These are phyloP conservation scores for Lampris incognitus DNA, from an alignment of 2,113 vertebrate species.

Conservation along the genomic window DNA sequence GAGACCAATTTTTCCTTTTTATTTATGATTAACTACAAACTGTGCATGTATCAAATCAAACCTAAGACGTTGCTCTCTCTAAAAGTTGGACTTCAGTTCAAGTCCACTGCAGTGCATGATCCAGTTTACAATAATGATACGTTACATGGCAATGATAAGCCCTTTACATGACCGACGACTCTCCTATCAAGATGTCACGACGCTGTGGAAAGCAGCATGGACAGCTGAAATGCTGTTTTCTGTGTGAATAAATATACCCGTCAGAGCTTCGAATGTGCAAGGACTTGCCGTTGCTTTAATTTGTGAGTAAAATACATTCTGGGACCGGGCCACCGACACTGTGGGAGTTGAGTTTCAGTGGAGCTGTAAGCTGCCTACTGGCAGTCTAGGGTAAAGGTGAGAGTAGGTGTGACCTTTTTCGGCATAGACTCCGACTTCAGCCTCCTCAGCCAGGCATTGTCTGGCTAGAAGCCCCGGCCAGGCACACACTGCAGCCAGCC, in stretches of 20 bases:
- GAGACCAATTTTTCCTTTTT: slow-evolving; percentile 11
- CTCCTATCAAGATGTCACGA: too few species aligned
- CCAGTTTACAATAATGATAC: too few species aligned
- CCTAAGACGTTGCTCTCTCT: too few species aligned
- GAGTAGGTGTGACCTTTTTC: slow-evolving; percentile 78
- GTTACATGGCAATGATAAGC: too few species aligned
- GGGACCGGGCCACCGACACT: background rate
- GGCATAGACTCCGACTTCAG: slow-evolving; percentile 71
- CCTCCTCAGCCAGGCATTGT: slow-evolving; percentile 80
- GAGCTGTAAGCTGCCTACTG: background rate
- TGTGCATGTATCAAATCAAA: background rate
- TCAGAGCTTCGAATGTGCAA: too few species aligned
- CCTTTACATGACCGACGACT: too few species aligned
- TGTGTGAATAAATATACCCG: too few species aligned
- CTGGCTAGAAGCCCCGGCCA: slow-evolving; percentile 77
- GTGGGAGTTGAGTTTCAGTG: background rate
- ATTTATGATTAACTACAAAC: slow-evolving; percentile 25
- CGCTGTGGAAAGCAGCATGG: too few species aligned
- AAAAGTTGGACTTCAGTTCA: background rate
- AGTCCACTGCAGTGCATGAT: background rate
- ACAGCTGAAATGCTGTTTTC: too few species aligned
- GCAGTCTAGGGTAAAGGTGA: slow-evolving; percentile 46
- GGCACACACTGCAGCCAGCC: slow-evolving; percentile 79
- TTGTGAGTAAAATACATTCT: slow-evolving; percentile 13
- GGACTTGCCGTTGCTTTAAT: too few species aligned